A percentile compares a stretch with the other conserved stretches of the same genome.
These are phyloP conservation scores for Falcunculus frontatus DNA, from an alignment of 2,113 vertebrate species.

Conservation along the genomic window DNA sequence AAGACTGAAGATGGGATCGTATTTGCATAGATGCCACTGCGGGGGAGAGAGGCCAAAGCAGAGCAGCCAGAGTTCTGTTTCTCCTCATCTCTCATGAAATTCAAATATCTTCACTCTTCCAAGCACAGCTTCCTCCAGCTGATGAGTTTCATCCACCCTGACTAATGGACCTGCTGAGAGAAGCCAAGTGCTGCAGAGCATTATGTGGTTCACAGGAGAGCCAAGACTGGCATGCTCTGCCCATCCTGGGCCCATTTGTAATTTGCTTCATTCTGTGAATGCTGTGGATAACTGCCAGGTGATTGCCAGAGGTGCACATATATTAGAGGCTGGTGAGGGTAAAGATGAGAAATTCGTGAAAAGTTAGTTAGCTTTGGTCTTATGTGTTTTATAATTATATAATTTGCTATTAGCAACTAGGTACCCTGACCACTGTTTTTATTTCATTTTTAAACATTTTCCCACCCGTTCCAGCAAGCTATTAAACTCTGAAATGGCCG, in stretches of 20 bases:
- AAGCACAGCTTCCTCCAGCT: neutral
- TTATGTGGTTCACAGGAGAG: neutral
- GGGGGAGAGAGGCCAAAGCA: neutral
- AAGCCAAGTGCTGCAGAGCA: neutral
- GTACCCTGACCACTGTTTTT: neutral
- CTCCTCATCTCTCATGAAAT: conserved; percentile 9
- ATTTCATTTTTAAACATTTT: neutral
- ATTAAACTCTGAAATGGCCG: neutral
- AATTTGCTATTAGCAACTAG: neutral
- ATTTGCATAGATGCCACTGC: neutral
- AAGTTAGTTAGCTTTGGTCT: neutral
- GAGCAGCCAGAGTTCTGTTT: neutral
- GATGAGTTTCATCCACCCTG: neutral
- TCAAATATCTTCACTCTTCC: conserved; percentile 2
- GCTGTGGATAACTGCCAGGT: neutral
- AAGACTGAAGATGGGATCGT: neutral
- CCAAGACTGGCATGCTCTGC: neutral
- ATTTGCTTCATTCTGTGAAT: conserved; percentile 4
- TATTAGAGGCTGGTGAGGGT: neutral
- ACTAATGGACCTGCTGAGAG: conserved; percentile 31
- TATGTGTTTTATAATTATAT: neutral
- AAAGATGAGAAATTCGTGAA: neutral
- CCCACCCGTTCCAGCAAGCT: neutral
- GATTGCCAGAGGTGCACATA: neutral
- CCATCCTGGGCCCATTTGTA: neutral